These are phyloP conservation scores for Coreius guichenoti DNA, from an alignment of 2,797 vertebrate genomes.

Conservation along the genomic window DNA sequence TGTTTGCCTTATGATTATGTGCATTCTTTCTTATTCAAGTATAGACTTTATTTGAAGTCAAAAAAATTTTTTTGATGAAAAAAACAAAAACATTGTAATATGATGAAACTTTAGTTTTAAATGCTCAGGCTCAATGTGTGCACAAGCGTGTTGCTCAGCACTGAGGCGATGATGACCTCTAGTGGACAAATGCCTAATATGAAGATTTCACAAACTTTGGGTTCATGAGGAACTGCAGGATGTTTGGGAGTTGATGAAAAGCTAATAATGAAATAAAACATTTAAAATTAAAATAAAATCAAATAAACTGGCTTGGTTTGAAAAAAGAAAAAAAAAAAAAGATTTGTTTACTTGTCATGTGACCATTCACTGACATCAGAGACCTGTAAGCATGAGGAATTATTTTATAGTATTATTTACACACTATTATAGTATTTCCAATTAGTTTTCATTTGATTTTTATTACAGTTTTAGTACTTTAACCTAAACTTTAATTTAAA, in stretches of 20 bases:
- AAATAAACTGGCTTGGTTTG: not conserved
- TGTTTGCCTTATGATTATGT: not conserved
- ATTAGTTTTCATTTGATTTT: not conserved
- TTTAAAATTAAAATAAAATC: not conserved
- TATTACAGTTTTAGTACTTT: not conserved
- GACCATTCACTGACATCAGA: not conserved
- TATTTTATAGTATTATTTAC: not conserved
- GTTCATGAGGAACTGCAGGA: not conserved
- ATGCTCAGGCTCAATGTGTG: not conserved
- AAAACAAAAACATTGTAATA: not conserved
- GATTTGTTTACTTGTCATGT: not conserved
- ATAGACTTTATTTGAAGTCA: not conserved
- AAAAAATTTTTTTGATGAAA: no score
- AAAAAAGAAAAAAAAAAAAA: no score
- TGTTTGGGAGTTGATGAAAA: not conserved
- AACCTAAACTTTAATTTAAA: not conserved
- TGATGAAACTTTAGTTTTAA: not conserved
- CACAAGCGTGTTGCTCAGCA: not conserved
- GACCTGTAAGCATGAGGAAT: not conserved
- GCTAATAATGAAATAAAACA: not conserved
- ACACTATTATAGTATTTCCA: no score
- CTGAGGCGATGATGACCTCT: not conserved
- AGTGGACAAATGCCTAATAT: not conserved
- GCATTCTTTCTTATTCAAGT: not conserved
- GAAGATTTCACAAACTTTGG: not conserved